phyloP scores from a whole-genome alignment of 2,797 vertebrate species.

The Percopsis omiscomaycus region DNA sequence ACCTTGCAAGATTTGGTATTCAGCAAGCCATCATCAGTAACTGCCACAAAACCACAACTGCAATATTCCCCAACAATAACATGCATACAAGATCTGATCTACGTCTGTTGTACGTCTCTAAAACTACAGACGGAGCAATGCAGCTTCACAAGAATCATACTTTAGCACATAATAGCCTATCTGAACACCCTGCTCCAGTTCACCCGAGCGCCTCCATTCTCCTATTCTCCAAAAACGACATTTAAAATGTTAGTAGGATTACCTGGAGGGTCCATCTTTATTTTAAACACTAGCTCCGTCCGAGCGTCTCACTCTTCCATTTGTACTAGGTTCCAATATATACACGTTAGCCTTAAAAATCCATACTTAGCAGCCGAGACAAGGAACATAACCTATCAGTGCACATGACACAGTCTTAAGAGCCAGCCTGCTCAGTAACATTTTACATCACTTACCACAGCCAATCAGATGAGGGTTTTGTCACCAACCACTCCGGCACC shows the following conservation, averaged over 20 bases:
- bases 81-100: conserved; percentile 11
- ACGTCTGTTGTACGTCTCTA: background rate
- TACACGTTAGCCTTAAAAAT: conserved; percentile 66
- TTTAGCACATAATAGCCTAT: conserved; percentile 6
- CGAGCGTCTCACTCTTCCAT: conserved; percentile 80
- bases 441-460: conserved; percentile 97
- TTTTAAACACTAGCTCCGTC: conserved; percentile 83
- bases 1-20: conserved; percentile 28
- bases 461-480: conserved; percentile 91
- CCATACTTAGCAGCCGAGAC: background rate
- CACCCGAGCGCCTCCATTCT: background rate
- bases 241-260: conserved; percentile 35
- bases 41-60: background rate
- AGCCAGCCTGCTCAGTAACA: conserved; percentile 85
- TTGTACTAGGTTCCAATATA: conserved; percentile 54
- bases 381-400: conserved; percentile 74
- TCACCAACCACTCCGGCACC: conserved; percentile 88
- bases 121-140: background rate
- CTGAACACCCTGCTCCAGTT: background rate
- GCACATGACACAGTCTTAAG: conserved; percentile 84
- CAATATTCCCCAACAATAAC: conserved; percentile 30
- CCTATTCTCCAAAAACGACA: background rate
- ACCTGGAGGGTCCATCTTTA: conserved; percentile 84
- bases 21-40: background rate
- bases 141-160: background rate